Evolutionary conservation across 2,888 invertebrate genomes (phyloP), one percentile per base, ranked within the genome.

Genomic region (Pterobdella sp.): DNA sequence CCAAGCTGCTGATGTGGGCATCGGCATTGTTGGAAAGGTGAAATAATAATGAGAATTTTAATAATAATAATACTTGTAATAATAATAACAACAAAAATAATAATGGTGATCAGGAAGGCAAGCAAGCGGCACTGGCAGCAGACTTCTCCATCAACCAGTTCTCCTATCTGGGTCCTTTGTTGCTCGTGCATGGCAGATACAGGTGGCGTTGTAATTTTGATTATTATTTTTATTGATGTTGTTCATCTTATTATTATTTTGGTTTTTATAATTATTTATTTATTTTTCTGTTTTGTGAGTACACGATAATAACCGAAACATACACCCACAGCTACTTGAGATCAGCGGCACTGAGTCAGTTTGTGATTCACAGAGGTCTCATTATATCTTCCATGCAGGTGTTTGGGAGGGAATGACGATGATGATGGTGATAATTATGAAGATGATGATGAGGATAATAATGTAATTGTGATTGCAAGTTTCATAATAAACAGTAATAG

Each of bases 291-390:
- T n/a, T n/a, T n/a, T n/a, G n/a, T n/a, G n/a, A n/a, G n/a, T n/a
- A n/a, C n/a, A n/a, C n/a, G n/a, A n/a, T n/a, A n/a, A n/a, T n/a
- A n/a, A n/a, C n/a, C n/a, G n/a, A n/a, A n/a, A n/a, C n/a, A n/a
- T n/a, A n/a, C n/a, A 18, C 74, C 3, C 35, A 56, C 78, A 84
- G 93, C 75, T 92, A 92, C 82, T 94, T 95, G 87, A 88, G 98
- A 72, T 96, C 96, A 0, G 94, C 97, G n/a, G 91, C 95, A 1
- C 87, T 99, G 29, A 92, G 93, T 78, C 95, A 98, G 84, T 98
- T 98, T 85, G 96, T 99, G 73, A 97, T 99, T 82, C 98, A 98
- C 84, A 88, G 96, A 72, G 98, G 98, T 63, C 88, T 98, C 75
- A 95, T 99, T 80, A 97, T 99, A 75, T 95, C 97, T 68, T 94